Conservation (phyloP, 2,113 vertebrate species). For the Nothoprocta pentlandii region DNA sequence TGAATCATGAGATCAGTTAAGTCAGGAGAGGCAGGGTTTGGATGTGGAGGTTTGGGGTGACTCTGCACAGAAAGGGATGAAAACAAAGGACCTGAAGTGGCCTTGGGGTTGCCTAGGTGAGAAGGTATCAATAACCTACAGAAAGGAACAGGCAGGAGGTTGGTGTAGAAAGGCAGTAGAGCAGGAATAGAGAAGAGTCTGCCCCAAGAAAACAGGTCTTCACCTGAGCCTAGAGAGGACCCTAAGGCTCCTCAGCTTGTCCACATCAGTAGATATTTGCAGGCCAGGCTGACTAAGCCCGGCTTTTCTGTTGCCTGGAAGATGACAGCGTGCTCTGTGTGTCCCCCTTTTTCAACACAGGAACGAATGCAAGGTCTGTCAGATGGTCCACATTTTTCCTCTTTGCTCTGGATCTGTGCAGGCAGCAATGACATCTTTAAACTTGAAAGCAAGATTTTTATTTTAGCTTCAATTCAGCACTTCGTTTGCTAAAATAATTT, state of each 20-base stretch:
- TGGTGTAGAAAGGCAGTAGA: not conserved
- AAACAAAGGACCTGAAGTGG: not conserved
- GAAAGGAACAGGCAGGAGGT: not conserved
- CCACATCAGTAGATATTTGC: not conserved
- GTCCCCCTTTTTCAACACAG: not conserved
- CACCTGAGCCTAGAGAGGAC: not conserved
- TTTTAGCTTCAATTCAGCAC: slow-evolving; percentile 35
- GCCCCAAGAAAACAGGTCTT: not conserved
- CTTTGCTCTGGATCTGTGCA: not conserved
- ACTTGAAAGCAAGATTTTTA: not conserved
- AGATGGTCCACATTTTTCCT: not conserved
- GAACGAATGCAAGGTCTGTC: not conserved
- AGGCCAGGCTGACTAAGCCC: not conserved
- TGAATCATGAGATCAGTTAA: not conserved
- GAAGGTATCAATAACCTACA: not conserved
- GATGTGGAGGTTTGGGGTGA: not conserved
- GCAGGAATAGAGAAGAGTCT: not conserved
- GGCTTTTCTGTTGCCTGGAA: not conserved
- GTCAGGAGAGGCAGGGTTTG: not conserved
- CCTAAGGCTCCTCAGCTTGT: not conserved
- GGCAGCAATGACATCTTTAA: not conserved
- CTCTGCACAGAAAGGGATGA: not conserved
- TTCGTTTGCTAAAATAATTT: slow-evolving; percentile 57
- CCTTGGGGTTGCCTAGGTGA: not conserved
- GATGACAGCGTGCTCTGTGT: not conserved